These are phyloP conservation scores for Phortica variegata DNA, from an alignment of 1,140 invertebrate genomes.

Conservation along the genomic window DNA sequence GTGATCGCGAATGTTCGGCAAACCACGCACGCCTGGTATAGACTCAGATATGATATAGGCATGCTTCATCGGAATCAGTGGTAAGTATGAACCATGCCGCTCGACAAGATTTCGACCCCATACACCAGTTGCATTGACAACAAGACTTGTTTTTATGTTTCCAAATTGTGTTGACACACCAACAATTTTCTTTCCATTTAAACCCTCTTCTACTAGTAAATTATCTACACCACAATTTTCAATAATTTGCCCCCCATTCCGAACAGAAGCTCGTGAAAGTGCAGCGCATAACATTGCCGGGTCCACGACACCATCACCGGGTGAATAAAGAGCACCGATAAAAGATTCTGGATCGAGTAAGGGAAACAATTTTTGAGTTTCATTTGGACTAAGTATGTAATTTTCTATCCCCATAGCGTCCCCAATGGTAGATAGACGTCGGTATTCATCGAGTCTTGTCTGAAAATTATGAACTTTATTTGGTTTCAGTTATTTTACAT, in stretches of 20 bases:
- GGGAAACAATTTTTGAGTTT: conserved; percentile 78
- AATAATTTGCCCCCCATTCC: conserved; percentile 70
- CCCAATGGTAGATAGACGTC: conserved; percentile 75
- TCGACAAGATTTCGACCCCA: conserved; percentile 76
- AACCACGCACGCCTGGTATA: conserved; percentile 69
- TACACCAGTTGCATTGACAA: conserved; percentile 74
- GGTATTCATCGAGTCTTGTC: conserved; percentile 80
- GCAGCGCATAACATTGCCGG: conserved; percentile 77
- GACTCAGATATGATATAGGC: conserved; percentile 81
- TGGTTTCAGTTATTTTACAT: background rate
- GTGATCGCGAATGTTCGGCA: conserved; percentile 82
- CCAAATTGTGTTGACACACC: conserved; percentile 70
- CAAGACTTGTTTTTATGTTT: conserved; percentile 65
- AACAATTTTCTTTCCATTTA: conserved; percentile 66
- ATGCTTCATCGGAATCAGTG: conserved; percentile 82
- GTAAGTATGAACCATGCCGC: conserved; percentile 71
- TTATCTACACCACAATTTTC: conserved; percentile 76
- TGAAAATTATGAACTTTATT: too few relatives aligned
- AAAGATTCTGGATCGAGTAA: conserved; percentile 73
- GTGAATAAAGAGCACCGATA: conserved; percentile 75
- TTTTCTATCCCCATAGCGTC: conserved; percentile 77
- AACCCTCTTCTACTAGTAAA: conserved; percentile 58
- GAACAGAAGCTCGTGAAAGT: conserved; percentile 69
- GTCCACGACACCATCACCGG: conserved; percentile 79
- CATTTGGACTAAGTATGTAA: conserved; percentile 67